Evolutionary conservation across 2,888 invertebrate genomes (phyloP).

Genomic region (Crossocerus cetratus): DNA sequence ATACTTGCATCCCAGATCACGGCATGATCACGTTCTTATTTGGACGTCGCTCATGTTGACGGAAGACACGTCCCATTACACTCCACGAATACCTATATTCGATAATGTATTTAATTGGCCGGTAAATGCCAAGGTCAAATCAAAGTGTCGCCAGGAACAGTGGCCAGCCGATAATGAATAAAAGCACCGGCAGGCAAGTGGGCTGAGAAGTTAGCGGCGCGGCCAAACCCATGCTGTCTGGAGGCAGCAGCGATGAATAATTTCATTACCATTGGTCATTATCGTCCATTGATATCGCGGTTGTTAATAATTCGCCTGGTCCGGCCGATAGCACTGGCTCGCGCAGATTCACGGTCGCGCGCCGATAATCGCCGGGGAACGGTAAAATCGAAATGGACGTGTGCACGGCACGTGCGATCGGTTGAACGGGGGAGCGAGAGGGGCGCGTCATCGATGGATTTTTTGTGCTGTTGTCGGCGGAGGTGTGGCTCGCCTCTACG

Average conservation of each 20-base stretch:
- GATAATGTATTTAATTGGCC: not conserved
- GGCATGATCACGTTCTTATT: too few relatives aligned
- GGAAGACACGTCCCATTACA: not conserved
- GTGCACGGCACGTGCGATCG: not conserved
- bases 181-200: not conserved
- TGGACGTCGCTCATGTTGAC: not conserved
- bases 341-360: not conserved
- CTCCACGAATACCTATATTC: not conserved
- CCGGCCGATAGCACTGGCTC: not conserved
- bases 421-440: not conserved
- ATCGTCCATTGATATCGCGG: not conserved
- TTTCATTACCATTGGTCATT: slow-evolving; percentile 2
- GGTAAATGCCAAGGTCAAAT: not conserved
- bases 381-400: not conserved
- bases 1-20: too few relatives aligned
- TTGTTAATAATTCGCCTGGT: not conserved
- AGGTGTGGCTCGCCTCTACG: not conserved
- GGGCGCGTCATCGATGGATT: not conserved
- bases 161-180: not conserved
- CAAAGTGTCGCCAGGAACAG: not conserved
- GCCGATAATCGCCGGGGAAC: not conserved
- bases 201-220: not conserved
- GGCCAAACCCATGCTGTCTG: not conserved
- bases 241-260: not conserved
- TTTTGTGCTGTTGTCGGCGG: not conserved